Percentiles rank a stretch among this genome's conserved stretches.
Evolutionary conservation across 2,888 invertebrate genomes (phyloP).

Genomic region (Rhorus exstirpatorius): DNA sequence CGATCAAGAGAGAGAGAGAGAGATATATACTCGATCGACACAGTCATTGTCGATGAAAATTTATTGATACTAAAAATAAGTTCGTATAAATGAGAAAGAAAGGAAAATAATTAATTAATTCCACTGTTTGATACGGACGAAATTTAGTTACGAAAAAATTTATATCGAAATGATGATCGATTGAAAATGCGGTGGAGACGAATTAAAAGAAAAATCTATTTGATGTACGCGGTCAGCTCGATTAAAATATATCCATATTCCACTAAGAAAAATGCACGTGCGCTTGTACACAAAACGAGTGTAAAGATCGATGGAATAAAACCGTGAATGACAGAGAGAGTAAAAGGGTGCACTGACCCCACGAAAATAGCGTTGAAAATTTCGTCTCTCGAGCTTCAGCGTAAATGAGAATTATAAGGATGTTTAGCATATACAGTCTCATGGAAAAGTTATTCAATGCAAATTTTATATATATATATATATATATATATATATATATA

Average conservation of each 20-base stretch:
- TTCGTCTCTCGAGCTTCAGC: not conserved
- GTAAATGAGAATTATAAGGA: not conserved
- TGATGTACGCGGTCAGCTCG: slow-evolving; percentile 16
- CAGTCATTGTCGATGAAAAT: not conserved
- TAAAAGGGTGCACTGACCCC: slow-evolving; percentile 36
- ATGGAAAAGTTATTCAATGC: not conserved
- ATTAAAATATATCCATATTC: not conserved
- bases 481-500: too few species aligned
- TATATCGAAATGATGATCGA: slow-evolving; percentile 2
- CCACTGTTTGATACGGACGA: too few species aligned
- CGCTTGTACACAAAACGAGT: too few species aligned
- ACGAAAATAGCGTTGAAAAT: slow-evolving; percentile 42
- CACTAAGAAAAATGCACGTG: not conserved
- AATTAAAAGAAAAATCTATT: too few species aligned
- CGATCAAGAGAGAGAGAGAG: too few species aligned
- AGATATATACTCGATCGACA: not conserved
- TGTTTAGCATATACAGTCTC: not conserved
- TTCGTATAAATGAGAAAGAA: too few species aligned
- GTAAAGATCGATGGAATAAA: slow-evolving; percentile 38
- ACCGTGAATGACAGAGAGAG: slow-evolving; percentile 6
- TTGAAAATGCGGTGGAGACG: slow-evolving; percentile 16
- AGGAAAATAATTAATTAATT: too few species aligned
- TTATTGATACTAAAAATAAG: not conserved
- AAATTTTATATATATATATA: not conserved
- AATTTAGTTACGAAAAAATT: not conserved